A percentile compares a stretch with the other conserved stretches of the same genome.
phyloP scores from a whole-genome alignment of 2,888 invertebrate genomes.

The Petrolisthes cinctipes region DNA sequence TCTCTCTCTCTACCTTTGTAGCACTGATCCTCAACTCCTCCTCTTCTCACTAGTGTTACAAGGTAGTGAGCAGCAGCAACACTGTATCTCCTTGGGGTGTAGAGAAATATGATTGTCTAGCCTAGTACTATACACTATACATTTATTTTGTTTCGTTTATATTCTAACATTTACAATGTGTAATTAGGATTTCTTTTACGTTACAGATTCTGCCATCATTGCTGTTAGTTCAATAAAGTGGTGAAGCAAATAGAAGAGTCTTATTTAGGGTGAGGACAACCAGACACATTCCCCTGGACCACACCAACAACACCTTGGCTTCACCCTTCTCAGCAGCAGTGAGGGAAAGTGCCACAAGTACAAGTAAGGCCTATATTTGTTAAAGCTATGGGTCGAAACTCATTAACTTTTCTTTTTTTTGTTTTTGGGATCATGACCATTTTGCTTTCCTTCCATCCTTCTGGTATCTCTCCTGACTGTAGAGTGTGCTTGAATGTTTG shows the following conservation, averaged over 20 bases:
- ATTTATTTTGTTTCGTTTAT: too few species aligned
- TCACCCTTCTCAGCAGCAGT: constrained; percentile 41
- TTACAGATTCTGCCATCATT: too few species aligned
- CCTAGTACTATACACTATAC: not conserved
- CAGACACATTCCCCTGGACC: constrained; percentile 16
- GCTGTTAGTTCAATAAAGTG: too few species aligned
- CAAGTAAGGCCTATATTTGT: constrained; percentile 19
- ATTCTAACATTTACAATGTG: too few species aligned
- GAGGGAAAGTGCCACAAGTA: constrained; percentile 30
- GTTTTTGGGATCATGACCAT: too few species aligned
- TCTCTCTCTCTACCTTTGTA: constrained; percentile 51
- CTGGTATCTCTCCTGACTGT: too few species aligned
- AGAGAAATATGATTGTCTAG: not conserved
- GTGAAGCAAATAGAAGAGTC: too few species aligned
- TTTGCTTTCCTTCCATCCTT: too few species aligned
- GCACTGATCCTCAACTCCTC: constrained; percentile 62
- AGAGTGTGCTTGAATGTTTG: too few species aligned
- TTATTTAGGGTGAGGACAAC: not conserved
- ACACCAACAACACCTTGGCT: constrained; percentile 41
- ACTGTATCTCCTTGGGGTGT: constrained; percentile 59
- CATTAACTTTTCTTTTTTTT: too few species aligned
- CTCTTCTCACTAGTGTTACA: constrained; percentile 62
- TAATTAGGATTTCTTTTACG: too few species aligned
- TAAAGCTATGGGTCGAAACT: too few species aligned
- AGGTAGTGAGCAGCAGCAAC: constrained; percentile 52